A percentile compares a stretch with the other conserved stretches of the same genome.
Evolutionary conservation across 2,113 vertebrate genomes (phyloP).

Genomic region (Corythoichthys intestinalis): DNA sequence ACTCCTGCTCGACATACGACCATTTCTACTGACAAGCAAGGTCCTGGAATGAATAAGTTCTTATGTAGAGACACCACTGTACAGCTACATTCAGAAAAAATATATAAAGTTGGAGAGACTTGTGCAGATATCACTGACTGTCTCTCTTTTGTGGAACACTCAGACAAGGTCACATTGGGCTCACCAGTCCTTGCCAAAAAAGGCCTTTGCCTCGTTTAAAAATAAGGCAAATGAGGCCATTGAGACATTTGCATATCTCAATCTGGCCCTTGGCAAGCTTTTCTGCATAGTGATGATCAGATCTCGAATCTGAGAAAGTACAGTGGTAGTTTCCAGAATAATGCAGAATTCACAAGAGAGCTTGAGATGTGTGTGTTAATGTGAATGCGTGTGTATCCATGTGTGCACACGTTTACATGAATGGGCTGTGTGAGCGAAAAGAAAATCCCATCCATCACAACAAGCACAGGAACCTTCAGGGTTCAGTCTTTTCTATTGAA

Average conservation of each 20-base stretch:
- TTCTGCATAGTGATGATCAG: slow-evolving; percentile 20
- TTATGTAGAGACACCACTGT: no score
- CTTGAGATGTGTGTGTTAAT: slow-evolving; percentile 11
- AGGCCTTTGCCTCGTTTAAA: slow-evolving; percentile 21
- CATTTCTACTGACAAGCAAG: no score
- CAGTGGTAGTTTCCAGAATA: slow-evolving; percentile 18
- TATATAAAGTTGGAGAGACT: slow-evolving; percentile 5
- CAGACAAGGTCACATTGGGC: slow-evolving; percentile 24
- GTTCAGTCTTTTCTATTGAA: slow-evolving; percentile 62
- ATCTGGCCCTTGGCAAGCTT: slow-evolving; percentile 35
- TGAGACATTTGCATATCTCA: slow-evolving; percentile 20
- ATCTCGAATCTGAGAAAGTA: slow-evolving; percentile 15
- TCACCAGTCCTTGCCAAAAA: slow-evolving; percentile 27
- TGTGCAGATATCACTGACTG: not conserved
- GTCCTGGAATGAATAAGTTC: no score
- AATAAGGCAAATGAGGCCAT: slow-evolving; percentile 39
- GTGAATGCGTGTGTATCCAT: not conserved
- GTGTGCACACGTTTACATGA: slow-evolving; percentile 9
- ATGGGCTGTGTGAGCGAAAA: slow-evolving; percentile 13
- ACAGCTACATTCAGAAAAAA: not conserved
- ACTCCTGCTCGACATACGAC: no score
- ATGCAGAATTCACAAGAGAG: slow-evolving; percentile 18
- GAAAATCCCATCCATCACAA: slow-evolving; percentile 61
- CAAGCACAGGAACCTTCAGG: slow-evolving; percentile 49
- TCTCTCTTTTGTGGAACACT: slow-evolving; percentile 6